Evolutionary conservation across 2,113 vertebrate genomes (phyloP).

Genomic region (Gila orcuttii): DNA sequence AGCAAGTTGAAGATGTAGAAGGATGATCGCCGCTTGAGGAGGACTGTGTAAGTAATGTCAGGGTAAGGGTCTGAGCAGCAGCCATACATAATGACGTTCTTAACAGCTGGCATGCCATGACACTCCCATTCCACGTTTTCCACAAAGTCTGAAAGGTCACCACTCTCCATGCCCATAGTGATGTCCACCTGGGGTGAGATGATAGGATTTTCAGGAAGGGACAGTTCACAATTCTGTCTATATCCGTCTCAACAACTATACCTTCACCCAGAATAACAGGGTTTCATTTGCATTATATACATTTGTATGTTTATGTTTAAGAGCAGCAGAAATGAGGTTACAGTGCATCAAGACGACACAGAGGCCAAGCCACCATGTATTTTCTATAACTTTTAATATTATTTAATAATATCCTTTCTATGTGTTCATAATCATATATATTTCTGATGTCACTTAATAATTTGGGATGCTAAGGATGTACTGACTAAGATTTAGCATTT

Average conservation of each 20-base stretch:
- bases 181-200: constrained; percentile 75
- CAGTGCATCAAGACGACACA: not conserved
- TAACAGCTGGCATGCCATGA: constrained; percentile 93
- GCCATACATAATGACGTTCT: constrained; percentile 92
- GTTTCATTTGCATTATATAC: not conserved
- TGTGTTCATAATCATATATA: not conserved
- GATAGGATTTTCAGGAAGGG: not conserved
- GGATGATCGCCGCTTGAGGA: constrained; percentile 91
- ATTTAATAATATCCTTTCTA: not conserved
- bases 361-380: not conserved
- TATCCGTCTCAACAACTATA: not conserved
- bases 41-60: constrained; percentile 92
- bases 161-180: constrained; percentile 85
- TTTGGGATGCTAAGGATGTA: not conserved
- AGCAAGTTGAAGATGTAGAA: constrained; percentile 98
- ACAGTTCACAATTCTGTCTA: not conserved
- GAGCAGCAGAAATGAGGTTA: not conserved
- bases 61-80: constrained; percentile 98
- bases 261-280: not conserved
- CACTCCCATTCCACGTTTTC: constrained; percentile 99
- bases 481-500: not conserved
- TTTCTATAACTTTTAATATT: not conserved
- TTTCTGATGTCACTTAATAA: not conserved
- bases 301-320: not conserved
- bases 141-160: constrained; percentile 93